These are phyloP conservation scores for Diaphora mendica DNA, from an alignment of 2,888 invertebrate genomes.

Conservation along the genomic window DNA sequence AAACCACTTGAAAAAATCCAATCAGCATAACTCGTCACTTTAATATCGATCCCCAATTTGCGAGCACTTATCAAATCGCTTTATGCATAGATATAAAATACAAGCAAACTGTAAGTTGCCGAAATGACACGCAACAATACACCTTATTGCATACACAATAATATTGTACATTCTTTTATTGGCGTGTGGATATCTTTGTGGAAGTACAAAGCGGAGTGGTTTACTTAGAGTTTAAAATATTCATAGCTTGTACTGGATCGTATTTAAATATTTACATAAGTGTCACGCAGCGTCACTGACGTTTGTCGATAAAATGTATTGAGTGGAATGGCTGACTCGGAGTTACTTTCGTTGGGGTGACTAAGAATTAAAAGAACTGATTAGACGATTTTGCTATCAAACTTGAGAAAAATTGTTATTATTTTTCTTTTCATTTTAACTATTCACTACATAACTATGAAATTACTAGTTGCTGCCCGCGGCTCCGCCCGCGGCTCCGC, in stretches of 20 bases:
- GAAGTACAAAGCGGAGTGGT: slow-evolving; percentile 79
- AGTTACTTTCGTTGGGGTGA: slow-evolving; percentile 50
- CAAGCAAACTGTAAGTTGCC: slow-evolving; percentile 61
- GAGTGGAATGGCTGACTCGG: slow-evolving; percentile 75
- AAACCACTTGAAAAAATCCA: slow-evolving; percentile 84
- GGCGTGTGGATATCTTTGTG: slow-evolving; percentile 69
- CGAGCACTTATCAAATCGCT: slow-evolving; percentile 82
- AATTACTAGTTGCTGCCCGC: too few species aligned
- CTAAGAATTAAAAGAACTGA: slow-evolving; percentile 43
- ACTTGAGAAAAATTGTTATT: neutral
- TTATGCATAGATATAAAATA: slow-evolving; percentile 81
- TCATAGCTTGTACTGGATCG: slow-evolving; percentile 87
- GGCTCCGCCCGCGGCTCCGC: too few species aligned
- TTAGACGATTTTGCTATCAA: slow-evolving; percentile 28
- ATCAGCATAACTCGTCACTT: slow-evolving; percentile 86
- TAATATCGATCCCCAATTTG: slow-evolving; percentile 84
- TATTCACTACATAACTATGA: too few species aligned
- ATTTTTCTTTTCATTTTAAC: neutral
- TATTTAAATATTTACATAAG: slow-evolving; percentile 88
- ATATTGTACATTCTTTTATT: slow-evolving; percentile 71
- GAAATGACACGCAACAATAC: slow-evolving; percentile 58
- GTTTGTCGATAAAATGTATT: slow-evolving; percentile 84
- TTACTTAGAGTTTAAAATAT: slow-evolving; percentile 87
- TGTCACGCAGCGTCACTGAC: slow-evolving; percentile 84
- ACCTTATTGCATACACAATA: slow-evolving; percentile 66